Evolutionary conservation across 1,140 invertebrate species (phyloP), one percentile per base, ranked within the genome.

Genomic region (Drosophila mojavensis): DNA sequence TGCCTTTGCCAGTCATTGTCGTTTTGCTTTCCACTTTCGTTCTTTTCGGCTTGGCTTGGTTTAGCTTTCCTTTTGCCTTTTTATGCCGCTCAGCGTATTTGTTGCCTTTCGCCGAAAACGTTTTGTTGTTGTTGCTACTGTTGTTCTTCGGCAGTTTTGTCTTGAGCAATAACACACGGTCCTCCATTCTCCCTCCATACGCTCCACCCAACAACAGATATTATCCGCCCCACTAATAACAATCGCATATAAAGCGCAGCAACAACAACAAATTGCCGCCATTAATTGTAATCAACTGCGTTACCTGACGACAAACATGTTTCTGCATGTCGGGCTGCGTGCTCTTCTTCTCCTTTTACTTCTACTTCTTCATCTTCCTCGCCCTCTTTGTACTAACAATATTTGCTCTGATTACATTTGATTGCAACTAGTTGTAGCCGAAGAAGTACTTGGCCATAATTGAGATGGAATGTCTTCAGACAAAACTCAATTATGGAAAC

Each of bases 241-340:
- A 50, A 15, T 64, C 48, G 41, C 26, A 33, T 71, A 48, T 61
- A 68, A 60, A 54, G 56, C 54, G 45, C 47, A 65, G 61, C 69
- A 78, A 33, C 71, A 81, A 66, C 68, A 89, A 89, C 79, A 88
- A 84, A 89, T 83, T 89, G 76, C 73, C 81, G 69, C 84, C 84
- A 88, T 88, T 88, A 78, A 88, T 89, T 81, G 80, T 88, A 89
- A 88, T 88, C 84, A 90, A 90, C 61, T 65, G 17, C 39, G 58
- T 47, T 72, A 73, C 68, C 64, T 76, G 63, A 36, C 36, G 67
- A 48, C 43, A 17, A 50, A 58, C 45, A 71, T 20, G 54, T 55
- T 69, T 36, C 47, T 55, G 60, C 41, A 20, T 69, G 66, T 50
- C 17, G 15, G 9, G 26, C 36, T 24, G 28, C 28, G 5, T 30